Evolutionary conservation across 2,113 vertebrate species (phyloP), one percentile per base, ranked within the genome.

Genomic region (Cephalopterus ornatus): DNA sequence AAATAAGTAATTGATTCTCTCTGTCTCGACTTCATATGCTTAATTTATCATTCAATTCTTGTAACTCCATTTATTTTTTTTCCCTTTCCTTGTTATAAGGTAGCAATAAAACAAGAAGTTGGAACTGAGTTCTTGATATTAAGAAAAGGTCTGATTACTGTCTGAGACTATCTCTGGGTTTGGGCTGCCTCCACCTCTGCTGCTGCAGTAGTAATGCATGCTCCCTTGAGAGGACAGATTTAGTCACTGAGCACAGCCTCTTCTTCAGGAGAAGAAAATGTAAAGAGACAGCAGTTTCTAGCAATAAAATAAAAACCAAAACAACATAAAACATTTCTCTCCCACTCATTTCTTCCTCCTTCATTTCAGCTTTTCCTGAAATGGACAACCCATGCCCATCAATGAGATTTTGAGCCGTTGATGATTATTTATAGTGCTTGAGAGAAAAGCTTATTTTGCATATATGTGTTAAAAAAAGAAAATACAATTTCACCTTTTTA

Each of bases 221-320:
- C 79, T 96, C 94, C 92, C 92, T 80, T 44, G 95, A 74, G 95
- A 94, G 56, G 92, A 94, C 83, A 91, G 83, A 97, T 95, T 91
- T 95, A 96, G 90, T 89, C 79, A 92, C 75, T 86, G 79, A 90
- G 65, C 1, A 0, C 79, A 93, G 86, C 49, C 76, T 91, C 72
- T 92, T 95, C 90, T 88, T 59, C 95, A 84, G 74, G 59, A 95
- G 85, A 97, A 93, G 93, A 92, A 96, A 97, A 96, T 95, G 88
- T 93, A 95, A 95, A 92, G 92, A 96, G 93, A 94, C 90, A 94
- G 96, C 82, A 91, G 85, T 95, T 97, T 94, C 88, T 89, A 83
- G 88, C 88, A 92, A 84, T 88, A 90, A 95, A 96, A 92, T 92
- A 92, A 77, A 92, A 92, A 1, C 1, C 44, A 66, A 70, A 93